Evolutionary conservation across 2,797 vertebrate genomes (phyloP), one percentile per base, ranked within the genome.

Genomic region (Enteromius anoplus): DNA sequence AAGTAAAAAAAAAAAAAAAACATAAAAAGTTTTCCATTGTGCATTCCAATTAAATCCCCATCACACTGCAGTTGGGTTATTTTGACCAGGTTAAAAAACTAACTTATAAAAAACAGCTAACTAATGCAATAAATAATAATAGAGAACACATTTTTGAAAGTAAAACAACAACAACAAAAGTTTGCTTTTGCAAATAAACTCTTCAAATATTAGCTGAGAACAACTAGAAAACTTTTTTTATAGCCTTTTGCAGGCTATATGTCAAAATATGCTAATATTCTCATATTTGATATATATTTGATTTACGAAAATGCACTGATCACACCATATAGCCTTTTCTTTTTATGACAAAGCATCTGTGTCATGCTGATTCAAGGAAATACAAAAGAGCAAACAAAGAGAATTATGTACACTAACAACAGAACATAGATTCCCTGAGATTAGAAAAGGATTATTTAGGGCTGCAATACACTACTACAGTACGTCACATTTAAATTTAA

Each of bases 371-470:
- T 68, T 55, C 71, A 40, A 55, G 62, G 10, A 82, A 75, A 75
- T 17, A n/a, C n/a, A 75, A 55, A 42, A 55, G 34, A 29, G 8
- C 49, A 55, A 75, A 75, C 47, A 45, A 17, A 69, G 34, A 45
- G 2, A 68, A 68, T 32, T 69, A 34, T 60, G 49, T 69, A 60
- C 73, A 69, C n/a, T 32, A n/a, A 19, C 70, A 75, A 66, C 71
- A 75, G 23, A 53, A 37, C 62, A n/a, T 17, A 53, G 34, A 82
- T 82, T 49, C 21, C 32, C 42, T 75, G 34, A 68, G 45, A 75
- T 68, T 42, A 78, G 60, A 23, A 64, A 2, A 40, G 6, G 32
- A 62, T 37, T 81, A 15, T 17, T 64, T 64, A 17, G 32, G 60
- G 15, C 62, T 65, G 62, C 29, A 19, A 34, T 19, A 19, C 5